Evolutionary conservation across 2,113 vertebrate species (phyloP), one percentile per base, ranked within the genome.

Genomic region (Lasiurus borealis): DNA sequence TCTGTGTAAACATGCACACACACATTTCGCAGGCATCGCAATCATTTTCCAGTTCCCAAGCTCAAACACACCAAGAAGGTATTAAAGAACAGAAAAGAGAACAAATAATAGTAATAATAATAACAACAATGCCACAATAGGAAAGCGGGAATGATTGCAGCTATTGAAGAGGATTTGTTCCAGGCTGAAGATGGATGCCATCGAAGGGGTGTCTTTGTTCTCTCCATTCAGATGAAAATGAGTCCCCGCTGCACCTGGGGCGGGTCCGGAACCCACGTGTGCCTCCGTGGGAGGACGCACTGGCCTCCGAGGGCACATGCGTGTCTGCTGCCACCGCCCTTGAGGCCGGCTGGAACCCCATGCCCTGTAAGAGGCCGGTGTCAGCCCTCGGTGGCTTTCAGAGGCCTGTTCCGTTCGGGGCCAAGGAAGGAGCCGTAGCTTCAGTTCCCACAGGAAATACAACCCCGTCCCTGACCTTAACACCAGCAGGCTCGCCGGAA

Each of bases 311-410:
- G 57, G 34, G 46, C 64, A 13, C 72, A 64, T 21, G 72, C 72
- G 71, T 21, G 72, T 18, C n/a, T 3, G 2, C n/a, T n/a, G n/a
- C n/a, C n/a, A n/a, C n/a, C n/a, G n/a, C 25, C 46, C 21, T 11
- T 40, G 40, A 40, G 18, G 0, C 2, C 2, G 2, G 13, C 8
- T 11, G 46, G 44, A 11, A 19, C 1, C 3, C 0, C 3, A 13
- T 0, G 19, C 11, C 44, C 46, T 54, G 76, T 27, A n/a, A 48
- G 15, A 16, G 25, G 40, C 8, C 73, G n/a, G 16, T 0, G 10
- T 12, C 29, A 75, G 13, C 82, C 31, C 1, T 4, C 13, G 27
- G 13, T 0, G 8, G 23, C 19, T 81, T 69, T 80, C 16, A 11
- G 31, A 73, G 44, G 23, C 6, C n/a, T 21, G 5, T n/a, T 36